Evolutionary conservation across 2,888 invertebrate species (phyloP).

Genomic region (Bombyx huttoni): DNA sequence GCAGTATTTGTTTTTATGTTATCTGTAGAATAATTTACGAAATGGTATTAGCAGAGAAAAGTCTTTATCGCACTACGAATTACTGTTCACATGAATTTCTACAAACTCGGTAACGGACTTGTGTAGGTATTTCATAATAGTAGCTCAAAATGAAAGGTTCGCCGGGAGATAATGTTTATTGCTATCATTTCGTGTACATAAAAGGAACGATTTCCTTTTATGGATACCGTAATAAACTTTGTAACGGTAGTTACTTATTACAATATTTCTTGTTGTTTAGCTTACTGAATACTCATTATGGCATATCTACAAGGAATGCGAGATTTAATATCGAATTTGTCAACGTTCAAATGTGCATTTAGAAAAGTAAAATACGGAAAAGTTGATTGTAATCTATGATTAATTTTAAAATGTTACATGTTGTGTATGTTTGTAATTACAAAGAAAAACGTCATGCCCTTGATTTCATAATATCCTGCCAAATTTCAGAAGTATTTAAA

Average conservation of each 20-base stretch:
- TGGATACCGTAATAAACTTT: slow-evolving; percentile 3
- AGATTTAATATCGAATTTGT: no score
- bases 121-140: not conserved
- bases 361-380: no score
- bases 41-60: no score
- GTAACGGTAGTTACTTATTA: slow-evolving; percentile 2
- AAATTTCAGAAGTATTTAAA: no score
- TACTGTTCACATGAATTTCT: not conserved
- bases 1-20: no score
- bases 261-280: not conserved
- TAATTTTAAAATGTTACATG: no score
- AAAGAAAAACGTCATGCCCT: no score
- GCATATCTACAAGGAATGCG: not conserved
- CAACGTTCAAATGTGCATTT: no score
- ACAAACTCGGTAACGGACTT: not conserved
- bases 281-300: not conserved
- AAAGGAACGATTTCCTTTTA: slow-evolving; percentile 5
- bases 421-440: no score
- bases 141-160: slow-evolving; percentile 1
- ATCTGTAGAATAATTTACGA: no score
- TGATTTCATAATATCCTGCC: no score
- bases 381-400: no score
- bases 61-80: not conserved
- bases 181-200: slow-evolving; percentile 5
- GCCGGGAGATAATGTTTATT: slow-evolving; percentile 5